Percentiles rank a stretch among this genome's conserved stretches.
phyloP scores from a whole-genome alignment of 2,888 invertebrate genomes.

The Platycnemis pennipes region DNA sequence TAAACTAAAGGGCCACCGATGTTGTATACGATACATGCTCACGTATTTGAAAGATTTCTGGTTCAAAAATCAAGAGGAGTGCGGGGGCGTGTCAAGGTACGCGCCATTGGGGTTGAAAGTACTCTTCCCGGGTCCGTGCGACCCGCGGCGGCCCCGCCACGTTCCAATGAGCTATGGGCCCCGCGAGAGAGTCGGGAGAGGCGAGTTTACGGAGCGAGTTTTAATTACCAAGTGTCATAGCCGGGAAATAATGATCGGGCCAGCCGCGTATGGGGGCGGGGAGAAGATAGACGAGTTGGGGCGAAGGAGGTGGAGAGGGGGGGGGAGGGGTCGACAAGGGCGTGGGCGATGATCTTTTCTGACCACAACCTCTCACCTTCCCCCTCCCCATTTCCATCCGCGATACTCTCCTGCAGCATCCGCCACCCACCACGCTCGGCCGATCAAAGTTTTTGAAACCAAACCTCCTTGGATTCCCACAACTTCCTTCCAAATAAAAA shows the following conservation, averaged over 20 bases:
- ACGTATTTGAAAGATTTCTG: slow-evolving; percentile 12
- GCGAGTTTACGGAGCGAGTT: slow-evolving; percentile 50
- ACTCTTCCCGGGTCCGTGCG: background rate
- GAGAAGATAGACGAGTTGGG: background rate
- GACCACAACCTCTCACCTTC: background rate
- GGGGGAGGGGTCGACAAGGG: background rate
- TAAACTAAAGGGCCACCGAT: background rate
- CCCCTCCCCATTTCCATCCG: background rate
- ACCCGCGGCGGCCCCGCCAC: background rate
- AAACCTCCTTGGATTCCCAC: background rate
- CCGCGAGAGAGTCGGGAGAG: slow-evolving; percentile 13
- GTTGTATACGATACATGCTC: background rate
- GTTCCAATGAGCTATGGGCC: slow-evolving; percentile 16
- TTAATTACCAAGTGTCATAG: slow-evolving; percentile 56
- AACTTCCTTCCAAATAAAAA: background rate
- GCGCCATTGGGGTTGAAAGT: background rate
- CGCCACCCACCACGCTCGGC: background rate
- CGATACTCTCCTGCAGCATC: background rate
- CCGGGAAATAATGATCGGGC: slow-evolving; percentile 49
- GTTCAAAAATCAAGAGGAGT: slow-evolving; percentile 5
- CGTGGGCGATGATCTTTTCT: slow-evolving; percentile 12
- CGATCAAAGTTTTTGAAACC: background rate
- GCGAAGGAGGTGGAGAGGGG: background rate
- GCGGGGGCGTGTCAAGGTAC: background rate
- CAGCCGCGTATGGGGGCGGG: background rate